Evolutionary conservation across 2,888 invertebrate species (phyloP).

Genomic region (Drosophila mercatorum): DNA sequence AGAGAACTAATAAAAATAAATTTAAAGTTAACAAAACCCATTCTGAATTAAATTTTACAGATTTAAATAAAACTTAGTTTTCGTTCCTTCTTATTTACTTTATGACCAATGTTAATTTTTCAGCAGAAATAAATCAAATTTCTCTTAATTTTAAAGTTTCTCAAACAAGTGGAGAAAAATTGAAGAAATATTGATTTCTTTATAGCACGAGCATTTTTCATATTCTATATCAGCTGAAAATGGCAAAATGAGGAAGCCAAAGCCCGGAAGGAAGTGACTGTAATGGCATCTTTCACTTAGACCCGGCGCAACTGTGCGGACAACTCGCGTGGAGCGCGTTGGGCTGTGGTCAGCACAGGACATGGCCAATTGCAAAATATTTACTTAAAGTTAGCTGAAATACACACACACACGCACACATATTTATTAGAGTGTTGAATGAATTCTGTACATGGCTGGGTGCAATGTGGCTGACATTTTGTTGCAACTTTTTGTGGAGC

Average conservation of each 20-base stretch:
- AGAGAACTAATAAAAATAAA: too few species aligned
- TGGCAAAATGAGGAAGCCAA: constrained; percentile 43
- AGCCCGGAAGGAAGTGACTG: constrained; percentile 50
- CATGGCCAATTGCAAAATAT: constrained; percentile 81
- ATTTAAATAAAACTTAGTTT: not conserved
- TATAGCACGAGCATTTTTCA: constrained; percentile 26
- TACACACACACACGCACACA: constrained; percentile 19
- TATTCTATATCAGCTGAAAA: constrained; percentile 20
- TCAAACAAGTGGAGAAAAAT: not conserved
- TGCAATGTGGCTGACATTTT: constrained; percentile 54
- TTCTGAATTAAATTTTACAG: not conserved
- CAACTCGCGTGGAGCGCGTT: constrained; percentile 48
- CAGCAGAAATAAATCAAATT: not conserved
- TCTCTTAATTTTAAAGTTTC: too few species aligned
- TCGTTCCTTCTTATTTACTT: not conserved
- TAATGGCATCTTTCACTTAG: constrained; percentile 67
- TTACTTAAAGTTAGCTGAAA: constrained; percentile 70
- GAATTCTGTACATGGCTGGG: constrained; percentile 41
- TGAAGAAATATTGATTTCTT: not conserved
- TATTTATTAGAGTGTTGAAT: constrained; percentile 59
- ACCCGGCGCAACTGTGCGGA: constrained; percentile 49
- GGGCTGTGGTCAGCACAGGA: constrained; percentile 58
- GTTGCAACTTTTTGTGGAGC: constrained; percentile 67
- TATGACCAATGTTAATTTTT: not conserved
- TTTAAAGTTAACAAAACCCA: not conserved